Percentiles rank a stretch among this genome's conserved stretches.
phyloP scores from a whole-genome alignment of 2,113 vertebrate genomes.

The Myanophis thanlyinensis region DNA sequence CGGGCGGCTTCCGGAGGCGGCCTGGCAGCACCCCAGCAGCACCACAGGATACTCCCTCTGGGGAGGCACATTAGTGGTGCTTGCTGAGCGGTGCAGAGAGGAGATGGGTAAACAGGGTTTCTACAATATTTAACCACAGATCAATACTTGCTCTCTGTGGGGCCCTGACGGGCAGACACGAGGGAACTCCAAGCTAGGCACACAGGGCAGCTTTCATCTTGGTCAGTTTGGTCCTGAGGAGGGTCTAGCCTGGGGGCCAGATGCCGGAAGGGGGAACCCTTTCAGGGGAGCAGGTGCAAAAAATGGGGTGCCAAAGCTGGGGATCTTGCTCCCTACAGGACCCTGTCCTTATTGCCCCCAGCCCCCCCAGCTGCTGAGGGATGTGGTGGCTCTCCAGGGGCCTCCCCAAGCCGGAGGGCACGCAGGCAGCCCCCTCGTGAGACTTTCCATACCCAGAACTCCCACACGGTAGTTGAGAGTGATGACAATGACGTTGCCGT shows the following conservation, averaged over 20 bases:
- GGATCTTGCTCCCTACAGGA: not conserved
- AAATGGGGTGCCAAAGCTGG: not conserved
- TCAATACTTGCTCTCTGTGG: constrained; percentile 61
- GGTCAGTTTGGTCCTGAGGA: fast-evolving
- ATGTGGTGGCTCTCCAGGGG: not conserved
- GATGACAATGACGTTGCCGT: constrained; percentile 98
- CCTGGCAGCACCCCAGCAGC: not conserved
- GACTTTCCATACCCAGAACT: constrained; percentile 84
- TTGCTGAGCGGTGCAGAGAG: constrained; percentile 40
- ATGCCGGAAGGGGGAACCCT: no score
- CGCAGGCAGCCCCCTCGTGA: not conserved
- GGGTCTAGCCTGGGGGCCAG: not conserved
- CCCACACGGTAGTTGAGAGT: constrained; percentile 99
- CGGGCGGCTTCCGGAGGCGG: not conserved
- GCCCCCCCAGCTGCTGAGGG: not conserved
- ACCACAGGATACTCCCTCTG: not conserved
- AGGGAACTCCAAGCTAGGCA: constrained; percentile 5
- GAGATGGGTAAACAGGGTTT: constrained; percentile 49
- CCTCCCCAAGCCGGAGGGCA: not conserved
- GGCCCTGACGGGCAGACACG: constrained; percentile 43
- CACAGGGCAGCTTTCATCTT: fast-evolving
- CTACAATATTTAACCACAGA: constrained; percentile 60
- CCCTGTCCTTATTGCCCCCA: no score
- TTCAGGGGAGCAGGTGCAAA: not conserved
- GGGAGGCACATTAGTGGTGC: not conserved